phyloP scores from a whole-genome alignment of 2,113 vertebrate genomes.

The Erpornis zantholeuca region DNA sequence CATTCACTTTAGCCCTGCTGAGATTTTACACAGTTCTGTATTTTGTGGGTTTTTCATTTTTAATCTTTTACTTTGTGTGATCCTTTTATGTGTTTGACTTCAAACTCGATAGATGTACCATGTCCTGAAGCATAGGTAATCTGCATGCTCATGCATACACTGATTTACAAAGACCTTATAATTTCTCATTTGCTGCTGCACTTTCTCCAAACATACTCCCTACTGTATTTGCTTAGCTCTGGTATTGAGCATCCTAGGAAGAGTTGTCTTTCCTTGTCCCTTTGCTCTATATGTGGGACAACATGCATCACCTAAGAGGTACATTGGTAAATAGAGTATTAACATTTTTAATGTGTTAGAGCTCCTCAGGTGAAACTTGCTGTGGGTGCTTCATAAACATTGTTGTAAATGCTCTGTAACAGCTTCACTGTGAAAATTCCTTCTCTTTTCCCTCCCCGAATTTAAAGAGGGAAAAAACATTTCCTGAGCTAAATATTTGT shows the following conservation, averaged over 20 bases:
- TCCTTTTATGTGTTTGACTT: not conserved
- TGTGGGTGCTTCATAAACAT: not conserved
- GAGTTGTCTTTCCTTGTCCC: not conserved
- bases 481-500: not conserved
- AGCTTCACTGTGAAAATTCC: not conserved
- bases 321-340: not conserved
- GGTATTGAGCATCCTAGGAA: not conserved
- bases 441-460: not conserved
- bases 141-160: not conserved
- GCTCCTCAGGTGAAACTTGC: not conserved
- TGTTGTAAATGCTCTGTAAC: not conserved
- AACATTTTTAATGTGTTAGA: not conserved
- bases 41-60: not conserved
- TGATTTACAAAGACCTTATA: not conserved
- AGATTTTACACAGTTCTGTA: not conserved
- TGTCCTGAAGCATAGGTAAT: not conserved
- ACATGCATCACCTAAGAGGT: not conserved
- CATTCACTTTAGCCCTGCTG: not conserved
- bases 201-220: not conserved
- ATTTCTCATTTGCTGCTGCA: not conserved
- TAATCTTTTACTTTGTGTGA: not conserved
- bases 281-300: not conserved
- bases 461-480: not conserved
- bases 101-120: not conserved
- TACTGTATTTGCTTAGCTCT: not conserved